phyloP scores from a whole-genome alignment of 2,113 vertebrate species.

The Burhinus bistriatus region DNA sequence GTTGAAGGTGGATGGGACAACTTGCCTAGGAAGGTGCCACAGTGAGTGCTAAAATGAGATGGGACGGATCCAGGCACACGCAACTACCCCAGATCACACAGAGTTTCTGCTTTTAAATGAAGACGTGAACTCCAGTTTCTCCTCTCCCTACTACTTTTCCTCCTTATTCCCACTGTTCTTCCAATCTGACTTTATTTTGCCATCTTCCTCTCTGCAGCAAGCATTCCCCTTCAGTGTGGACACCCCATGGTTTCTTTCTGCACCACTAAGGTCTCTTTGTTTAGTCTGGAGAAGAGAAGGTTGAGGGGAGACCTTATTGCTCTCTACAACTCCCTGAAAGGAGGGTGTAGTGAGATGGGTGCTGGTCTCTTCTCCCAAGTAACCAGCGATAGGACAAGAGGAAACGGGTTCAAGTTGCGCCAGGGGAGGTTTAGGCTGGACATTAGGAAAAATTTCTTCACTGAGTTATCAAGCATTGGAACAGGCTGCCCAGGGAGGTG shows the following conservation, averaged over 20 bases:
- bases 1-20: not conserved
- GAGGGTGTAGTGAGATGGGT: too few species aligned
- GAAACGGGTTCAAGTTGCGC: too few species aligned
- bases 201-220: not conserved
- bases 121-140: not conserved
- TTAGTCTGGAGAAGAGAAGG: too few species aligned
- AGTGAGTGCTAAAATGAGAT: not conserved
- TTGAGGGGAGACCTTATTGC: too few species aligned
- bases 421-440: too few species aligned
- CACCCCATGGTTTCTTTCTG: not conserved
- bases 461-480: too few species aligned
- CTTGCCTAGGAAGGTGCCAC: not conserved
- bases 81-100: not conserved
- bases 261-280: not conserved
- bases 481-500: too few species aligned
- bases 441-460: too few species aligned
- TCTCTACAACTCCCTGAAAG: too few species aligned
- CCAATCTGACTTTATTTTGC: not conserved
- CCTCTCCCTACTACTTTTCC: not conserved
- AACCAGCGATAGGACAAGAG: too few species aligned
- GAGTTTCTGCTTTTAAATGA: not conserved
- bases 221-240: not conserved
- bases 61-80: rapidly evolving
- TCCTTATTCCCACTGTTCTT: not conserved
- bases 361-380: too few species aligned